Evolutionary conservation across 1,140 invertebrate genomes (phyloP), one percentile per base, ranked within the genome.

Genomic region (Panagrolaimus sp.): DNA sequence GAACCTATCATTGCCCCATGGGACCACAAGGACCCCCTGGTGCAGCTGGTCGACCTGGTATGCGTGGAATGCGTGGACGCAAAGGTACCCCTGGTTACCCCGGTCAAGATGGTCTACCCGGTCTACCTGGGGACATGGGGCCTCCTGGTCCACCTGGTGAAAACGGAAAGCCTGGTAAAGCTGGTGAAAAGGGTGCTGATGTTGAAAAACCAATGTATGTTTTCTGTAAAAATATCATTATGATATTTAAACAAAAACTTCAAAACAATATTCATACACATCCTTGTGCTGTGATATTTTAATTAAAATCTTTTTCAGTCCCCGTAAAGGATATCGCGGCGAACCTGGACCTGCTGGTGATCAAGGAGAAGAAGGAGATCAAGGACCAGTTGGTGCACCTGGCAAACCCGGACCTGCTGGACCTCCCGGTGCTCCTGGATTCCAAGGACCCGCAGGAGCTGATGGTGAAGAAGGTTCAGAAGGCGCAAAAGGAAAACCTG

Each of bases 161-260:
- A 20, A 66, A 78, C 47, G 74, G 74, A 13, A 23, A 65, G 14
- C 42, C 70, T 23, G 74, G 74, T 1, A 61, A 46, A 7, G 14
- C 65, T n/a, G 76, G 77, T 27, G 64, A 72, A 5, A 64, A 71
- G 9, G 76, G 76, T 9, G 65, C 43, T 23, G 75, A 76, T 48
- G 75, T 31, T 45, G 75, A 76, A 51, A 78, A 79, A 47, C 75
- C 72, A 16, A 72, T 76, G n/a, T n/a, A n/a, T n/a, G n/a, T n/a
- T n/a, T n/a, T n/a, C n/a, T n/a, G n/a, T n/a, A n/a, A n/a, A n/a
- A n/a, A n/a, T n/a, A n/a, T n/a, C n/a, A n/a, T n/a, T n/a, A n/a
- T n/a, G n/a, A n/a, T n/a, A n/a, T n/a, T n/a, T n/a, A n/a, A n/a
- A n/a, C n/a, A n/a, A n/a, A n/a, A n/a, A n/a, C n/a, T n/a, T n/a